These are phyloP conservation scores for Nesogale talazaci DNA, from an alignment of 2,113 vertebrate species.

Conservation along the genomic window DNA sequence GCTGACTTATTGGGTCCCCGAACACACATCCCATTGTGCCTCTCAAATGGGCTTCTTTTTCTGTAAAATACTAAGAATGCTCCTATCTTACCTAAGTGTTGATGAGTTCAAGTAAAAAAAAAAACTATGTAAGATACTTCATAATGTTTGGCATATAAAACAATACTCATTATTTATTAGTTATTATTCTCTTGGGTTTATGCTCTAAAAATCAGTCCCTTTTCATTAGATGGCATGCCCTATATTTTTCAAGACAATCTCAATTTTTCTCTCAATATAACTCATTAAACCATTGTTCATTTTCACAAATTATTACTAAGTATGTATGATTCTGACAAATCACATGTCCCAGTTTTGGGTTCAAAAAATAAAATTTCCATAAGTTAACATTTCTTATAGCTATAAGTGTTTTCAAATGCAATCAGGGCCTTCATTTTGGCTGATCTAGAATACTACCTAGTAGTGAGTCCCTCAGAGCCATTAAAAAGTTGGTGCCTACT, in stretches of 20 bases:
- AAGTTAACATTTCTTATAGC: conserved; percentile 18
- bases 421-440: conserved; percentile 14
- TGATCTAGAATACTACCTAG: background rate
- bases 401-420: conserved; percentile 31
- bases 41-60: background rate
- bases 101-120: conserved; percentile 47
- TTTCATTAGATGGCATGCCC: conserved; percentile 37
- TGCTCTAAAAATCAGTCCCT: background rate
- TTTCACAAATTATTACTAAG: conserved; percentile 44
- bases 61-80: conserved; percentile 20
- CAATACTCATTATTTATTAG: background rate
- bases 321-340: conserved; percentile 47
- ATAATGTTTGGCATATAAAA: conserved; percentile 7
- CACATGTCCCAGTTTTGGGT: background rate
- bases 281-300: conserved; percentile 5
- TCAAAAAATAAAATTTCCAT: conserved; percentile 54
- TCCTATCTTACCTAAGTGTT: background rate
- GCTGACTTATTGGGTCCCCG: background rate
- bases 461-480: background rate
- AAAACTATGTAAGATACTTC: conserved; percentile 39
- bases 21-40: conserved; percentile 42
- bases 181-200: background rate
- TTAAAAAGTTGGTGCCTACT: conserved; percentile 9
- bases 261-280: conserved; percentile 32
- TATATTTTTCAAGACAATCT: conserved; percentile 35